phyloP scores from a whole-genome alignment of 1,140 invertebrate genomes.

The Drosophila gunungcola region DNA sequence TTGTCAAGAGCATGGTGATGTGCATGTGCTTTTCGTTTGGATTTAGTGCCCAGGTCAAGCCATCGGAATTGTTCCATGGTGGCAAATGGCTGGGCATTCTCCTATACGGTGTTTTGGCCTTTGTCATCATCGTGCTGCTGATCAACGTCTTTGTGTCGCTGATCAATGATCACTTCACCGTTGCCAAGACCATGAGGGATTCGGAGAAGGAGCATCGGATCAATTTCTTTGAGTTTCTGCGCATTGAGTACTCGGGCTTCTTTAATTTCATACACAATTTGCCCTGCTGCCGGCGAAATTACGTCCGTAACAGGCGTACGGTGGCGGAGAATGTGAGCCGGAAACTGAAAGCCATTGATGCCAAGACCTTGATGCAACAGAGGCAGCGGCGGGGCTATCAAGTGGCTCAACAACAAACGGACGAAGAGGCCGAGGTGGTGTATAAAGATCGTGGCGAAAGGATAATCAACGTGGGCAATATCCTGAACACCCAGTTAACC shows the following conservation, averaged over 20 bases:
- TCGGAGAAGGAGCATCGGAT: constrained; percentile 6
- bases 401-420: background rate
- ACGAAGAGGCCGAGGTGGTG: background rate
- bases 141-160: constrained; percentile 62
- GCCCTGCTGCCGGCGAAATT: constrained; percentile 33
- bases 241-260: constrained; percentile 29
- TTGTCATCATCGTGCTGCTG: constrained; percentile 56
- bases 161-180: constrained; percentile 57
- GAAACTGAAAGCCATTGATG: background rate
- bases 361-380: background rate
- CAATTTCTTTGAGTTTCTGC: constrained; percentile 58
- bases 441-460: constrained; percentile 10
- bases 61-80: constrained; percentile 53
- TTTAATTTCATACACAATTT: constrained; percentile 12
- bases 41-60: constrained; percentile 41
- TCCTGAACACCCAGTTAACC: constrained; percentile 4
- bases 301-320: constrained; percentile 24
- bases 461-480: constrained; percentile 12
- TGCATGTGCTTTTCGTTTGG: constrained; percentile 65
- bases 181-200: constrained; percentile 41
- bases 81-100: constrained; percentile 49
- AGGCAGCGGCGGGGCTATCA: background rate
- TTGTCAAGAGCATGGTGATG: constrained; percentile 44
- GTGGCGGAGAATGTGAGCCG: constrained; percentile 28
- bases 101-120: constrained; percentile 46